These are phyloP conservation scores for Liposcelis brunnea DNA, from an alignment of 2,888 invertebrate genomes.

Conservation along the genomic window DNA sequence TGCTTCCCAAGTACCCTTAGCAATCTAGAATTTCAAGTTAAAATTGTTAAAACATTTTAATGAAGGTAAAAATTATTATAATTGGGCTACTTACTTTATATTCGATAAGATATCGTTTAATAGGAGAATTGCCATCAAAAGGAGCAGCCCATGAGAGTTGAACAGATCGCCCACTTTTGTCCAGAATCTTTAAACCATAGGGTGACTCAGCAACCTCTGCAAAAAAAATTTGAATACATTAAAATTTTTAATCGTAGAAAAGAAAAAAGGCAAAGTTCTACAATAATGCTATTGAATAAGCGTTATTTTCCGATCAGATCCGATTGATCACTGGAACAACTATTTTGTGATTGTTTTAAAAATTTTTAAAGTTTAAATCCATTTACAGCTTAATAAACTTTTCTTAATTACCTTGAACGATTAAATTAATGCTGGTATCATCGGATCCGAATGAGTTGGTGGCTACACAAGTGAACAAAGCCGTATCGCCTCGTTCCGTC, in stretches of 20 bases:
- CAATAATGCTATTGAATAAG: neutral
- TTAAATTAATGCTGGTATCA: conserved; percentile 89
- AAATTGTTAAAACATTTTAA: conserved; percentile 2
- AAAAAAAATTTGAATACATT: conserved; percentile 13
- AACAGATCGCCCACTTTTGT: conserved; percentile 79
- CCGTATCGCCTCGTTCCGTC: conserved; percentile 76
- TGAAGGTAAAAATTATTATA: conserved; percentile 1
- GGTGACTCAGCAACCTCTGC: conserved; percentile 77
- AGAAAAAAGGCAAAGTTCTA: neutral
- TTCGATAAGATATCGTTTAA: conserved; percentile 77
- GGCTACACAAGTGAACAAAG: conserved; percentile 79
- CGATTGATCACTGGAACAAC: neutral
- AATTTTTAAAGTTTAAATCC: too few relatives aligned
- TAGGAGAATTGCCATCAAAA: conserved; percentile 79
- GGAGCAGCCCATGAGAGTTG: conserved; percentile 86
- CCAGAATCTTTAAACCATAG: conserved; percentile 69
- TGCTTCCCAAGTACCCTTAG: conserved; percentile 58
- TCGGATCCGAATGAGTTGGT: conserved; percentile 88
- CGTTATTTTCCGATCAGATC: neutral
- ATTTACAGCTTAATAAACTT: neutral
- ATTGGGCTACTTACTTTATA: conserved; percentile 52
- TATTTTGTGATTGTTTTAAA: neutral
- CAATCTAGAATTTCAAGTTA: conserved; percentile 6
- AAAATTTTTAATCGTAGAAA: neutral
- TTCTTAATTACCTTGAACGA: conserved; percentile 56